Percentiles rank a stretch among this genome's conserved stretches.
Evolutionary conservation across 2,113 vertebrate species (phyloP).

Genomic region (Choloepus hoffmanni): DNA sequence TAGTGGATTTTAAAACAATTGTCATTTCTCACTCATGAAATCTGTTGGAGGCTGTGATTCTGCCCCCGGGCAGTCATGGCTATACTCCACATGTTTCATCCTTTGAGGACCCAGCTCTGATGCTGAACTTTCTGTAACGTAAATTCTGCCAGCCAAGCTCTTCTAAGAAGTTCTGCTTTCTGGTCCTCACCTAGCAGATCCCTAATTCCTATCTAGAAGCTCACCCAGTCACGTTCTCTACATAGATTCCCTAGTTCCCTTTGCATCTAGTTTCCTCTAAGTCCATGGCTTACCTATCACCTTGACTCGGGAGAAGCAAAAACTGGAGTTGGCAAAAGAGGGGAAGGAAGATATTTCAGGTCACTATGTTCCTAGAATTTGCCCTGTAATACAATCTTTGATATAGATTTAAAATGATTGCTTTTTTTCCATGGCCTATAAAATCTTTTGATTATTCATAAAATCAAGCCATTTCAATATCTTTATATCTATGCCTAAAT

Average conservation of each 20-base stretch:
- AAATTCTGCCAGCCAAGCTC: too few relatives aligned
- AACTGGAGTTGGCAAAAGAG: neutral
- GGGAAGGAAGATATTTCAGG: neutral
- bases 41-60: neutral
- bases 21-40: neutral
- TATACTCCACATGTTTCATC: fast-evolving
- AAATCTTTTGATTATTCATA: neutral
- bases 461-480: neutral
- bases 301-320: neutral
- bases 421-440: neutral
- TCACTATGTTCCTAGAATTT: neutral
- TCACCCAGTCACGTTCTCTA: neutral
- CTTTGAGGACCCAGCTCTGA: neutral
- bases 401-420: neutral
- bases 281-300: neutral
- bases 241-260: neutral
- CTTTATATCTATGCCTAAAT: neutral
- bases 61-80: fast-evolving
- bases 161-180: too few relatives aligned
- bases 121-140: neutral
- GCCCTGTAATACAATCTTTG: neutral
- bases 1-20: neutral
- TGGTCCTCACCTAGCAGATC: neutral
- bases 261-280: neutral
- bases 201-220: too few relatives aligned